Percentiles rank a stretch among this genome's conserved stretches.
Evolutionary conservation across 2,113 vertebrate genomes (phyloP).

Genomic region (Oxyura jamaicensis): DNA sequence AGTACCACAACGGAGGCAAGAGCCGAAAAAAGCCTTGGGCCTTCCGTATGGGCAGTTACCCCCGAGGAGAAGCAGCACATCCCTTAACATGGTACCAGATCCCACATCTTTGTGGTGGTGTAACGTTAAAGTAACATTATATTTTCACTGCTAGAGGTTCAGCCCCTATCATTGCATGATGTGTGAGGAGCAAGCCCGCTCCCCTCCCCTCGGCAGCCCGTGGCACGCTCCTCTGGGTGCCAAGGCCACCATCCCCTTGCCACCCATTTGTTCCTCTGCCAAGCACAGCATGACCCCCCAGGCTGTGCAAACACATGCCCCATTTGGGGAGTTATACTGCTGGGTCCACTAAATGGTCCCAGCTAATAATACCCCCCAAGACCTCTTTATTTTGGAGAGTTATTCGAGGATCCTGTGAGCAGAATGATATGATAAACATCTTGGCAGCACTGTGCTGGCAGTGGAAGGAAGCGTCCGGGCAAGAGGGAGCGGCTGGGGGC

Average conservation of each 20-base stretch:
- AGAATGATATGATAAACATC: constrained; percentile 45
- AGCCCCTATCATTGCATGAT: not conserved
- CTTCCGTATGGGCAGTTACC: not conserved
- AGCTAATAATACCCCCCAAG: constrained; percentile 19
- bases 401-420: constrained; percentile 6
- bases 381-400: constrained; percentile 39
- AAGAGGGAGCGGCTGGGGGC: not conserved
- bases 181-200: not conserved
- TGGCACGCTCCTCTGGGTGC: not conserved
- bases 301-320: not conserved
- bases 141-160: not conserved
- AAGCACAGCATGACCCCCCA: not conserved
- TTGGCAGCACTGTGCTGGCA: constrained; percentile 43
- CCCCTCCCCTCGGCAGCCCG: not conserved
- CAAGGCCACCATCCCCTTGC: not conserved
- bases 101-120: not conserved
- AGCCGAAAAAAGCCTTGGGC: not conserved
- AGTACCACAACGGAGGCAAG: not conserved
- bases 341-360: not conserved
- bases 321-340: not conserved
- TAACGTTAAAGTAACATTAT: not conserved
- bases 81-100: not conserved
- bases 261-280: not conserved
- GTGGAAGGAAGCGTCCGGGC: constrained; percentile 12
- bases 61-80: not conserved